Evolutionary conservation across 2,797 vertebrate species (phyloP), one percentile per base, ranked within the genome.

Genomic region (Oceanodroma leucorhoa): DNA sequence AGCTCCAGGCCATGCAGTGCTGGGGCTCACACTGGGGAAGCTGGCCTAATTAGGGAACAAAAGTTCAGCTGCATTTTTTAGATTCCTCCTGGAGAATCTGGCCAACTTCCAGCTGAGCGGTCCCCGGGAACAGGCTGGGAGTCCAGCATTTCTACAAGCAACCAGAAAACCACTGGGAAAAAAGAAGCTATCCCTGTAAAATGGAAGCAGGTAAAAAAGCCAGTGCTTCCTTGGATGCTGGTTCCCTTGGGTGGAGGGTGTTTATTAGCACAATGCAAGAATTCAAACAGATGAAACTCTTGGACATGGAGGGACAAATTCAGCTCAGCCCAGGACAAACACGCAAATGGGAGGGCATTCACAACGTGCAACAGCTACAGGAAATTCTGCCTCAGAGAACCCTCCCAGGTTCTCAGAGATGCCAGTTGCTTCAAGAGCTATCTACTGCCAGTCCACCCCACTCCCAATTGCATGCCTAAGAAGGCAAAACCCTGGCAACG

Each of bases 11-110:
- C 81, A 23, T 57, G 92, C n/a, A 87, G 87, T 93, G 96, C 96
- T 91, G 89, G 93, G 94, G 96, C 97, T 90, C 89, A 95, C 85
- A 79, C 90, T 97, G 96, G 98, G 98, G 97, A 99, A 98, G 98
- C 95, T 98, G 98, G 97, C 99, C 99, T 99, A 99, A 99, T 99
- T 99, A 99, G 99, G 99, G 98, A 99, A 99, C 98, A 98, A 98
- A 98, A 98, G 98, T 98, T 98, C 97, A 97, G 97, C 96, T 97
- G 97, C 98, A 99, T 99, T 97, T 98, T 97, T 98, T 73, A 97
- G 98, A 98, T 99, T 98, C 98, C 97, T 97, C 84, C 73, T 97
- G 97, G 83, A 95, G 96, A 97, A 97, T 97, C 86, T 98, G 98
- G 98, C 97, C 96, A 95, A 88, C 80, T 96, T 97, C 97, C 97